Evolutionary conservation across 1,140 invertebrate species (phyloP).

Genomic region (Dolichoris vasculosae): DNA sequence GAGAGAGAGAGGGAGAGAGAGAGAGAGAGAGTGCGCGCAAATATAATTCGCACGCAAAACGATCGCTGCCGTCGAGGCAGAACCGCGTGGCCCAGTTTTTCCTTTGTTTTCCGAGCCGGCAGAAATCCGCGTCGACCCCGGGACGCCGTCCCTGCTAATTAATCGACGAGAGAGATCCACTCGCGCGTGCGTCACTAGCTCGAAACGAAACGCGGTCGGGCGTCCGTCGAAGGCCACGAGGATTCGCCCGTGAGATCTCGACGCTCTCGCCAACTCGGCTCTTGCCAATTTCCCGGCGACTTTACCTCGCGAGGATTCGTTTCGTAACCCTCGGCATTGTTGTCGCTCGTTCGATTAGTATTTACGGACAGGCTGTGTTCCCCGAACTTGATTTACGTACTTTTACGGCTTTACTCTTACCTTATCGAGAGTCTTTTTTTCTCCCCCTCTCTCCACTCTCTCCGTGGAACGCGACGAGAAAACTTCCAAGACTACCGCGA

Average conservation of each 20-base stretch:
- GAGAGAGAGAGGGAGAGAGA: not conserved
- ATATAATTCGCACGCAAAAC: not conserved
- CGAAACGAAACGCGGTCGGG: constrained; percentile 12
- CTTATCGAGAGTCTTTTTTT: not conserved
- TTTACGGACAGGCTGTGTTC: not conserved
- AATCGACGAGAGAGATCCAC: not conserved
- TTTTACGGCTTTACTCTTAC: not conserved
- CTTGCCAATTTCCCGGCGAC: constrained; percentile 9
- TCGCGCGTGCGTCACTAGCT: constrained; percentile 12
- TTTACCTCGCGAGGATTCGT: not conserved
- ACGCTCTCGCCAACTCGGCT: not conserved
- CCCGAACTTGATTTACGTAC: not conserved
- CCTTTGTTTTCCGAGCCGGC: constrained; percentile 11
- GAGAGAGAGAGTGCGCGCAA: not conserved
- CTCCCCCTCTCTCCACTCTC: not conserved
- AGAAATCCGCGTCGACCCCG: too few species aligned
- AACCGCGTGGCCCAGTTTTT: constrained; percentile 22
- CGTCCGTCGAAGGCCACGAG: not conserved
- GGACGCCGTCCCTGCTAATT: not conserved
- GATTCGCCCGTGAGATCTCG: not conserved
- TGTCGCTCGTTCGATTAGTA: not conserved
- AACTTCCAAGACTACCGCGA: not conserved
- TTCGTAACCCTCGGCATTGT: not conserved
- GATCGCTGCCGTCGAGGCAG: not conserved
- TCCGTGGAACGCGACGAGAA: not conserved